Percentiles rank a stretch among this genome's conserved stretches.
Conservation (phyloP, 2,113 vertebrate genomes). For the Oxyura jamaicensis region DNA sequence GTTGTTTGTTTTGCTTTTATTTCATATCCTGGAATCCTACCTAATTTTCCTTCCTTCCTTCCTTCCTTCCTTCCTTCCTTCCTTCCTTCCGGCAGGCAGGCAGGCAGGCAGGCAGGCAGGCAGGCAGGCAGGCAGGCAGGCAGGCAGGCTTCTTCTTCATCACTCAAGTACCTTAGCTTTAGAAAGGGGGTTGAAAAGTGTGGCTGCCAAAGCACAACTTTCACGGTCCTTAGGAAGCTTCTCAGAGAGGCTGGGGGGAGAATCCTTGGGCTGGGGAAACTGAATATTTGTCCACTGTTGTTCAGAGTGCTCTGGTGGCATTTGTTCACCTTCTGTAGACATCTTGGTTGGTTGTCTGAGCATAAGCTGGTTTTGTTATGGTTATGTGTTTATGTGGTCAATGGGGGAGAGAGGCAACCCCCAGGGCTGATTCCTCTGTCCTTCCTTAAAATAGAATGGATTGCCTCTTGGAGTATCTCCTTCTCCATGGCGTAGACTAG, state of each 20-base stretch:
- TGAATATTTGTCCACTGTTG: background rate
- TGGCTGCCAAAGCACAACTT: background rate
- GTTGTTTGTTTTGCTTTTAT: background rate
- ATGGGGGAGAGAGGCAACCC: background rate
- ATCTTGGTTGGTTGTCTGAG: accelerated
- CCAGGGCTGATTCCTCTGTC: background rate
- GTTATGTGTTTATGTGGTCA: background rate
- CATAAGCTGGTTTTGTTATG: background rate
- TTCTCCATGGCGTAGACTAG: background rate
- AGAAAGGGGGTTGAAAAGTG: background rate
- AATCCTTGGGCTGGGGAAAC: background rate
- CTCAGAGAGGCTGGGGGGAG: background rate
- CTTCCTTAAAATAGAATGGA: background rate
- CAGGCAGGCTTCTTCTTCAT: background rate
- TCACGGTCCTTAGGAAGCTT: background rate
- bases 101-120: no score
- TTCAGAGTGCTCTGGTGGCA: background rate
- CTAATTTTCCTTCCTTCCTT: background rate
- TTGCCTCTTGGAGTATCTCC: background rate
- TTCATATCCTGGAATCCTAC: background rate
- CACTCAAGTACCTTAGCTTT: background rate
- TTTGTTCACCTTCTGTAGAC: background rate
- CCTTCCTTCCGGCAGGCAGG: no score
- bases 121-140: no score
- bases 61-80: background rate